Conservation (phyloP, 2,888 invertebrate species). For the Parnassius apollo region DNA sequence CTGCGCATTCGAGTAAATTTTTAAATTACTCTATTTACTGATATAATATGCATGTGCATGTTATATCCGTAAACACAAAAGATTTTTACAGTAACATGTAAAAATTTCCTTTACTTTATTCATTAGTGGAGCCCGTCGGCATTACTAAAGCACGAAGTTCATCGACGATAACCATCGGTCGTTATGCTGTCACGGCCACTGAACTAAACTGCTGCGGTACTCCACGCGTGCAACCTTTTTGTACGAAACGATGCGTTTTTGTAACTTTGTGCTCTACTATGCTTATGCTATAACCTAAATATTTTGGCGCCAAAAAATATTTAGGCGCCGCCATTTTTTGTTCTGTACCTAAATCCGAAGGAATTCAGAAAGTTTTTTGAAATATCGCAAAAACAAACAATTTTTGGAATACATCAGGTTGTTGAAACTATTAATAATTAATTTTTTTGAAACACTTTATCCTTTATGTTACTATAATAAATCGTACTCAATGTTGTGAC, state of each 20-base stretch:
- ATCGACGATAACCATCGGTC: constrained; percentile 69
- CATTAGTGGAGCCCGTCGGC: neutral
- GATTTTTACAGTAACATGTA: neutral
- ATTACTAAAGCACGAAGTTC: constrained; percentile 21
- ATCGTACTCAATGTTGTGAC: neutral
- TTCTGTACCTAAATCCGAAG: neutral
- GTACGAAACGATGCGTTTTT: constrained; percentile 38
- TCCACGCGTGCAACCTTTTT: constrained; percentile 72
- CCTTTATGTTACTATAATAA: neutral
- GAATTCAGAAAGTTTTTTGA: neutral
- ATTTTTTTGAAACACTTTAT: neutral
- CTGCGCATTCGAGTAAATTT: too few relatives aligned
- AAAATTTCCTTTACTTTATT: constrained; percentile 1
- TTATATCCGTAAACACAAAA: neutral
- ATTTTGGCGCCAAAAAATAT: constrained; percentile 13
- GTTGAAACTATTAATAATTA: too few relatives aligned
- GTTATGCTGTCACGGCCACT: constrained; percentile 71
- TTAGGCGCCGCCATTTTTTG: constrained; percentile 15
- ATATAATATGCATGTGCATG: too few relatives aligned
- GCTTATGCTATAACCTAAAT: constrained; percentile 8
- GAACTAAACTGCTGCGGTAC: constrained; percentile 67
- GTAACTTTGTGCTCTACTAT: constrained; percentile 19
- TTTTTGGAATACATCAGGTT: neutral
- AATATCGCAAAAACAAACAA: neutral
- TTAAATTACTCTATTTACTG: too few relatives aligned